Evolutionary conservation across 2,113 vertebrate species (phyloP), one percentile per base, ranked within the genome.

Genomic region (Cyanocitta stelleri): DNA sequence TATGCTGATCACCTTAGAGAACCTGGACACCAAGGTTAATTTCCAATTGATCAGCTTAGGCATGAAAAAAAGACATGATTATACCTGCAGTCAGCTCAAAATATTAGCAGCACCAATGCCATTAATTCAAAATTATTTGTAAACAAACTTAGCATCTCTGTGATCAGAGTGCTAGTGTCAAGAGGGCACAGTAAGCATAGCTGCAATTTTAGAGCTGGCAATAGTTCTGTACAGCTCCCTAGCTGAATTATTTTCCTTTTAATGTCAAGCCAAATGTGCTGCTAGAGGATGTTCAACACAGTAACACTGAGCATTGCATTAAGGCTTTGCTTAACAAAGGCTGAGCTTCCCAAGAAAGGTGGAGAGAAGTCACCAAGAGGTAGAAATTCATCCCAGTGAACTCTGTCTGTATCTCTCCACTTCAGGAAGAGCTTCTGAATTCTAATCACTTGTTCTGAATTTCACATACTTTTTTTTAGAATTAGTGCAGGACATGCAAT

Each of bases 161-260:
- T 78, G 63, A 46, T 62, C 72, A 80, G 66, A 82, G 68, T 56
- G 32, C 49, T 51, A 72, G 77, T 35, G 51, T 48, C 78, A 90
- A 75, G 73, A 44, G 56, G 84, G 69, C 22, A 74, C 24, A 52
- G 37, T 35, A 63, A 89, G 55, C 71, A 46, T 22, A 59, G 63
- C 23, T 43, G 37, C 23, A 75, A 49, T 93, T 92, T 93, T 73
- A 84, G 59, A 85, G 35, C 58, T 87, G 71, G 37, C 56, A 81
- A 22, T 39, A 94, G 75, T 7, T 9, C 48, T 89, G 52, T 83
- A 26, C 61, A 86, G 24, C 67, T 62, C 64, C 52, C 55, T 63
- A 71, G 85, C 33, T 74, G 68, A 88, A 86, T 84, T 93, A 74
- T 81, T 90, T 94, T 77, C 72, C 56, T 90, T 87, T 92, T 84